phyloP scores from a whole-genome alignment of 1,140 invertebrate species.

The Melanaphis sacchari region DNA sequence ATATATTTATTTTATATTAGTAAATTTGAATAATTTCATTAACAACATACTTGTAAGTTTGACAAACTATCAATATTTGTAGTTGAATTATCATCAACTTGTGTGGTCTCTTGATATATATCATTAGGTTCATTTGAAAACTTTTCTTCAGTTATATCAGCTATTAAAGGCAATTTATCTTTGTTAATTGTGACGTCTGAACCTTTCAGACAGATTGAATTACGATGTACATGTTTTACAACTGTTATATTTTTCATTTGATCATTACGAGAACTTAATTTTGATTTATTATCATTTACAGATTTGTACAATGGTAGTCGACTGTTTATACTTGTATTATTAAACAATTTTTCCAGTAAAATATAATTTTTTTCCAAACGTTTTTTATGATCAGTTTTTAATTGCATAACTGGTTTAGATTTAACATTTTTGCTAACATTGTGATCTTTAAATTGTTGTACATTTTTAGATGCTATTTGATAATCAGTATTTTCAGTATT shows the following conservation, averaged over 20 bases:
- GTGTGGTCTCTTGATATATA: not conserved
- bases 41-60: not conserved
- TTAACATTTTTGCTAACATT: not conserved
- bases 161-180: not conserved
- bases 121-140: not conserved
- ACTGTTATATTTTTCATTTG: not conserved
- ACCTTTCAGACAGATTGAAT: not conserved
- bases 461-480: not conserved
- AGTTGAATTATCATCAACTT: not conserved
- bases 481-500: constrained; percentile 2
- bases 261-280: not conserved
- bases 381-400: constrained; percentile 13
- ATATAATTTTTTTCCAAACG: not conserved
- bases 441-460: not conserved
- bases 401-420: not conserved
- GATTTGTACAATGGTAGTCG: not conserved
- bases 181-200: not conserved
- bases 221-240: not conserved
- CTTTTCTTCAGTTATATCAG: not conserved
- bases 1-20: not conserved
- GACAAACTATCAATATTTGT: not conserved
- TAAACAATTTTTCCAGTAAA: not conserved
- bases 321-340: not conserved
- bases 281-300: not conserved
- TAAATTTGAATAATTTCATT: not conserved